phyloP scores from a whole-genome alignment of 2,113 vertebrate genomes.

The Chascanopsetta lugubris region DNA sequence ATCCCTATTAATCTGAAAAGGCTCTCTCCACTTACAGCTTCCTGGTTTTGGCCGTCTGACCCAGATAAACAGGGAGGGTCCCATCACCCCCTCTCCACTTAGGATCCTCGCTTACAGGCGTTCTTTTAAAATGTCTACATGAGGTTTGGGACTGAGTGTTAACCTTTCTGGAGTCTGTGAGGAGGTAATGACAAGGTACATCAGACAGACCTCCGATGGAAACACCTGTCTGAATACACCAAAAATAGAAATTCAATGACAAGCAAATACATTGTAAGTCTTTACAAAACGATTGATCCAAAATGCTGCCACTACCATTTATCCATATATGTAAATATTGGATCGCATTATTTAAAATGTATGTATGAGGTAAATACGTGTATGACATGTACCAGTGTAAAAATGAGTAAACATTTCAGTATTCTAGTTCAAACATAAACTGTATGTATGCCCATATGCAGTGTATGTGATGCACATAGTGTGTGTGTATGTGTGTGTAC shows the following conservation, averaged over 20 bases:
- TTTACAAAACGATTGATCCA: background rate
- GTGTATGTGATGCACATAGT: too few species aligned
- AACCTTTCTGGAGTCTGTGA: background rate
- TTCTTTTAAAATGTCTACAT: background rate
- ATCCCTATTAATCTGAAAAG: constrained; percentile 57
- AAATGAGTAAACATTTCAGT: too few species aligned
- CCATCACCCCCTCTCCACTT: background rate
- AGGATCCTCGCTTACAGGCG: background rate
- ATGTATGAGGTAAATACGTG: too few species aligned
- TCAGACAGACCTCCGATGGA: background rate
- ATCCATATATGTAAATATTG: too few species aligned
- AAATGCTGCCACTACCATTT: background rate
- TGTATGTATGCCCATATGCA: too few species aligned
- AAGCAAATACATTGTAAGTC: background rate
- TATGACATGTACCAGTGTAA: too few species aligned
- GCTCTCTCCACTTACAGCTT: constrained; percentile 42
- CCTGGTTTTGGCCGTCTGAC: constrained; percentile 48
- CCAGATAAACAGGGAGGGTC: constrained; percentile 31
- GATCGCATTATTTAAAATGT: too few species aligned
- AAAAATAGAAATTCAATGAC: too few species aligned
- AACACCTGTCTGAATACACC: background rate
- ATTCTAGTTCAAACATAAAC: too few species aligned
- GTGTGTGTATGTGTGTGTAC: too few species aligned
- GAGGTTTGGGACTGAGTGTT: background rate
- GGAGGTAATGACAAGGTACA: background rate